Conservation (phyloP, 1,140 invertebrate species). For the Pectinophora gossypiella region DNA sequence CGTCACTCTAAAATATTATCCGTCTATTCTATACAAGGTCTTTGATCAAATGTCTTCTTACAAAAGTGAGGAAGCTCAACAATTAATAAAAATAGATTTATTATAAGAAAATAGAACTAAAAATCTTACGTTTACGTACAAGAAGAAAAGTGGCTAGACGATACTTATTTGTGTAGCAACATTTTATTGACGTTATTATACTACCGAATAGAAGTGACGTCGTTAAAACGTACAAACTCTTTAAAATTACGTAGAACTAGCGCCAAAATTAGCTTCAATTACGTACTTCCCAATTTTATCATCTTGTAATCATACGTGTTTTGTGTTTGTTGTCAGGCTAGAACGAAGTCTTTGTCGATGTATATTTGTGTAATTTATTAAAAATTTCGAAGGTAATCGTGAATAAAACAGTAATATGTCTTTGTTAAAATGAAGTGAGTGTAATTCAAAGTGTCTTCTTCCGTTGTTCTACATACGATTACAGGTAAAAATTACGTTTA, state of each 20-base stretch:
- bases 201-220: background rate
- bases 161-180: too few relatives aligned
- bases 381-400: slow-evolving; percentile 13
- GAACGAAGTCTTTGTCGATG: slow-evolving; percentile 7
- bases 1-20: too few relatives aligned
- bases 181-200: slow-evolving; percentile 1
- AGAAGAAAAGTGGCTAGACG: too few relatives aligned
- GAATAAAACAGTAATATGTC: slow-evolving; percentile 10
- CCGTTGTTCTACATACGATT: background rate
- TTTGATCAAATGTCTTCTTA: too few relatives aligned
- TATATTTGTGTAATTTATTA: slow-evolving; percentile 4
- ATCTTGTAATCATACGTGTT: background rate
- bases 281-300: background rate
- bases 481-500: slow-evolving; percentile 9
- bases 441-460: background rate
- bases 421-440: slow-evolving; percentile 19
- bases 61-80: too few relatives aligned
- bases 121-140: too few relatives aligned
- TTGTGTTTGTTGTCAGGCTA: slow-evolving; percentile 14
- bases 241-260: background rate
- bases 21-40: too few relatives aligned
- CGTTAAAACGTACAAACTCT: background rate
- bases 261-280: background rate
- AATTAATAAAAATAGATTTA: too few relatives aligned
- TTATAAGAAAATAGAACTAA: too few relatives aligned